Evolutionary conservation across 2,797 vertebrate species (phyloP), one percentile per base, ranked within the genome.

Genomic region (Lophotriccus pileatus): DNA sequence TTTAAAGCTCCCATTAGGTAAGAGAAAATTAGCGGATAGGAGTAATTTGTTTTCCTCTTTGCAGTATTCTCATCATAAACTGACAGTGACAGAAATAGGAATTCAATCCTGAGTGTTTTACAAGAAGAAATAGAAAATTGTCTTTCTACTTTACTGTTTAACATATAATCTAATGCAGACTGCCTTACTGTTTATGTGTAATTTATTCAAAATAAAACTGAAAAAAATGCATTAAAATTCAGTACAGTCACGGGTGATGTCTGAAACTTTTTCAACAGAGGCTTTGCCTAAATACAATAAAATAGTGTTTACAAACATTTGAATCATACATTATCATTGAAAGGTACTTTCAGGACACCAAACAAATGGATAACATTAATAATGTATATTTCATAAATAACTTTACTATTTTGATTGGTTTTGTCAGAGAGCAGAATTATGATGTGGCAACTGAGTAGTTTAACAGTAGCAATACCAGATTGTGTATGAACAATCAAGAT

Each of bases 1-100:
- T 97, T 98, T 99, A 85, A 99, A 99, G 97, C 98, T 99, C 96
- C 99, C 99, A 74, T 97, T 99, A 96, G 99, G 99, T 99, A 98
- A 98, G 98, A 92, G 41, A 67, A 69, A 85, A 91, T 82, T 75
- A 93, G 69, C 2, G 8, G 62, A 73, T 27, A 55, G 49, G 16
- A 46, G 44, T 87, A 88, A 68, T 91, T 89, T 91, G 52, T 85
- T 96, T 94, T 83, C 69, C 67, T 88, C 39, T 70, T 68, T 53
- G 47, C 36, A 46, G 30, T 64, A 53, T 87, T 90, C 70, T 94
- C 19, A 23, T 76, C 52, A 87, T 52, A 66, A 70, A 9, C 32
- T 80, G 55, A 62, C 25, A 92, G 23, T 86, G 58, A 53, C 62
- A 93, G 70, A 89, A 93, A 44, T 64, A 90, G 34, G 27, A 86